Conservation (phyloP, 2,797 vertebrate genomes). For the Leptatherina wallacei region DNA sequence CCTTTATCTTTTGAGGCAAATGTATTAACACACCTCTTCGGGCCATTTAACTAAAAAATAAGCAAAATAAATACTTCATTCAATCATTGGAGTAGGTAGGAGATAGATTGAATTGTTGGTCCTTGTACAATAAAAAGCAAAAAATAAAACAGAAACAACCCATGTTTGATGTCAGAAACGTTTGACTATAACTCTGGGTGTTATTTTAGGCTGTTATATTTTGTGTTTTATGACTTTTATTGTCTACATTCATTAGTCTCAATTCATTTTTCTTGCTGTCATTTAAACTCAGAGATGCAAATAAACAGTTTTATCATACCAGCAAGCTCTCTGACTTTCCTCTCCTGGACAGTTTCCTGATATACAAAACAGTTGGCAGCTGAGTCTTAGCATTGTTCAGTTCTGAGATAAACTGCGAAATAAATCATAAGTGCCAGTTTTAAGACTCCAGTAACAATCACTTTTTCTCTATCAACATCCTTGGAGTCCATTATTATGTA, state of each 20-base stretch:
- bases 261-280: background rate
- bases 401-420: slow-evolving; percentile 18
- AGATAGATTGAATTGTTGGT: background rate
- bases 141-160: too few species aligned
- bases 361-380: slow-evolving; percentile 13
- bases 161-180: too few species aligned
- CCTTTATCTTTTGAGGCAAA: slow-evolving; percentile 12
- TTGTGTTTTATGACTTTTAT: background rate
- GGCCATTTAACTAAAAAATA: background rate
- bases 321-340: background rate
- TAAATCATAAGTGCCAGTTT: background rate
- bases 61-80: background rate
- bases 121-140: too few species aligned
- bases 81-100: background rate
- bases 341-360: slow-evolving; percentile 39
- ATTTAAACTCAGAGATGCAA: slow-evolving; percentile 7
- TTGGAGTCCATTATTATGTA: too few species aligned
- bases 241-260: background rate
- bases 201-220: too few species aligned
- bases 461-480: too few species aligned
- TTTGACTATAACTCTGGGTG: too few species aligned
- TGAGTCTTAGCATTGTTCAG: slow-evolving; percentile 1
- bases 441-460: background rate
- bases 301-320: background rate
- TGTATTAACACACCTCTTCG: background rate